Base-by-base conservation (phyloP, 2,888 invertebrate genomes). In the Rosalia funebris region DNA sequence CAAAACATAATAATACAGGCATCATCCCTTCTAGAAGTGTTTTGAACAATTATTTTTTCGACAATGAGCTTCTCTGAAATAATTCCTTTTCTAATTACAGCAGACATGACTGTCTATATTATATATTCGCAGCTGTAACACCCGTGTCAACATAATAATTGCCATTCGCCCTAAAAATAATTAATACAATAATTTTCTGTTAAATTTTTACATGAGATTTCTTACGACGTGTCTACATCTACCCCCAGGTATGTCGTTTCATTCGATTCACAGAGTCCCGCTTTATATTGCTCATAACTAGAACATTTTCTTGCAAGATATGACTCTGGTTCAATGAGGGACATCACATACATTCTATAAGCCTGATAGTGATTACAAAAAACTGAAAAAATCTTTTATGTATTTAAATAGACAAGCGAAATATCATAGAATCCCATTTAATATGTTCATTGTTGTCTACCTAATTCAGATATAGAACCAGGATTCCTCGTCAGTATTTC, bases 321-420 rank as follows among this genome's bases (percentile, higher is more conserved):
- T 3, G 11, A 34, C 11, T 52, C 46, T 3, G 68, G 63, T 50
- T 62, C 36, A 2, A 54, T 54, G 0, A 69, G 12, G 7, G 62
- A 45, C 47, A 50, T 52, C 1, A 60, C 52, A 14, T 60, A 69
- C 7, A 57, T 42, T 19, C 68, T 56, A 48, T 62, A 63, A 7
- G 67, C 32, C 42, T 68, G 62, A n/a, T 55, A 63, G 50, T 69
- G 69, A 39, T 60, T 63, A 32, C 69, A 69, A 34, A 69, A 69
- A 9, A 65, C 69, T 69, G 19, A 34, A 62, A 66, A 46, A 9
- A 9, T 3, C 2, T 39, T 14, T 12, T 37, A 7, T 14, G 37
- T 14, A 14, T 14, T 39, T 7, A 25, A 5, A 25, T 25, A n/a
- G n/a, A n/a, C n/a, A n/a, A n/a, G n/a, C 25, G 25, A 25, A 5